A percentile compares a stretch with the other conserved stretches of the same genome.
Evolutionary conservation across 2,797 vertebrate genomes (phyloP).

Genomic region (Sebastes matsubarae): DNA sequence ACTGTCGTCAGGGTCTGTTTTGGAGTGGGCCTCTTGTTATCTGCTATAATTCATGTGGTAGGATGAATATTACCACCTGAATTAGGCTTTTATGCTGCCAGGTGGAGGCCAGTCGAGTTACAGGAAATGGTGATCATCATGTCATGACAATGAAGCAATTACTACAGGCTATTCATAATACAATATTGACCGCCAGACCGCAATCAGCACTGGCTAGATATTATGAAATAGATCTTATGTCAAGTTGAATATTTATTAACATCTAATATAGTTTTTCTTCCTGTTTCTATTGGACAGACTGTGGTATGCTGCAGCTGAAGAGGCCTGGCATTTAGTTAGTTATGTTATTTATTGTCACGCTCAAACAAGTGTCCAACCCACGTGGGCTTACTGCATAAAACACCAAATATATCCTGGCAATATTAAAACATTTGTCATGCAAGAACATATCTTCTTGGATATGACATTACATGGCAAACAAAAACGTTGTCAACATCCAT

Average conservation of each 20-base stretch:
- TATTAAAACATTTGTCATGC: neutral
- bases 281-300: neutral
- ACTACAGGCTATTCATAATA: slow-evolving; percentile 45
- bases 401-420: neutral
- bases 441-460: neutral
- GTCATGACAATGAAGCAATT: slow-evolving; percentile 74
- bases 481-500: neutral
- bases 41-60: slow-evolving; percentile 73
- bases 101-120: slow-evolving; percentile 74
- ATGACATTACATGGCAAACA: neutral
- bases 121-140: slow-evolving; percentile 66
- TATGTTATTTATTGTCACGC: neutral
- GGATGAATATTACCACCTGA: slow-evolving; percentile 77
- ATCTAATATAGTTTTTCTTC: neutral
- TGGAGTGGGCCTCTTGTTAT: slow-evolving; percentile 74
- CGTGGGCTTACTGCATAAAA: neutral
- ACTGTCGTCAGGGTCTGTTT: slow-evolving; percentile 61
- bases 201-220: slow-evolving; percentile 19
- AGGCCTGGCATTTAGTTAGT: neutral
- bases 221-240: slow-evolving; percentile 19
- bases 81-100: slow-evolving; percentile 77
- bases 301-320: neutral
- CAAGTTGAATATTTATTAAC: slow-evolving; percentile 38
- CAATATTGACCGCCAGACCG: slow-evolving; percentile 31
- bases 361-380: neutral